A percentile compares a stretch with the other conserved stretches of the same genome.
phyloP scores from a whole-genome alignment of 2,888 invertebrate genomes.

The Aquatica leii region DNA sequence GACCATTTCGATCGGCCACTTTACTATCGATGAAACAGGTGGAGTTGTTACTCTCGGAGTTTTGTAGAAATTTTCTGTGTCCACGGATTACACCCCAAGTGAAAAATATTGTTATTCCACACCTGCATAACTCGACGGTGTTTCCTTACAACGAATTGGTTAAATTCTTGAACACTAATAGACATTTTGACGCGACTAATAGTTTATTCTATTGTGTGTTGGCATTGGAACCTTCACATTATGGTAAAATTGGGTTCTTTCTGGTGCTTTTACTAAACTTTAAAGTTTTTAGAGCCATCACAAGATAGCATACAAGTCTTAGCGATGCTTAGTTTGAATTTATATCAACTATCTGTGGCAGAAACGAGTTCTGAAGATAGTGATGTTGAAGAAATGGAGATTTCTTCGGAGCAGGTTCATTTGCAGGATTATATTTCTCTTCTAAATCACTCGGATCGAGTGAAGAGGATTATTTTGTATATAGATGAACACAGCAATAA shows the following conservation, averaged over 20 bases:
- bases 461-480: conserved; percentile 62
- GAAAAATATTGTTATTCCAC: conserved; percentile 75
- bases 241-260: conserved; percentile 65
- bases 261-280: too few relatives aligned
- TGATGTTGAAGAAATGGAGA: conserved; percentile 65
- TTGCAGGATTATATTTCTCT: conserved; percentile 55
- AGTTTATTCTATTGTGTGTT: conserved; percentile 74
- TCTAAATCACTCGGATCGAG: conserved; percentile 56
- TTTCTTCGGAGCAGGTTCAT: conserved; percentile 56
- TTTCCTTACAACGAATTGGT: conserved; percentile 64
- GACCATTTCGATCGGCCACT: conserved; percentile 70
- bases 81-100: conserved; percentile 73
- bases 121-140: conserved; percentile 63
- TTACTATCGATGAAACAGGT: conserved; percentile 17
- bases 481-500: conserved; percentile 59
- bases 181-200: conserved; percentile 61
- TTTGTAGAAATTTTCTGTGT: conserved; percentile 73
- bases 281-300: conserved; percentile 40
- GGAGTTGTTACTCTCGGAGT: conserved; percentile 61
- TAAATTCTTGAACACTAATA: conserved; percentile 53
- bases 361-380: conserved; percentile 67
- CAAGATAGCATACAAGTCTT: conserved; percentile 59
- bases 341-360: conserved; percentile 55
- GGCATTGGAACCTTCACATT: conserved; percentile 70
- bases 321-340: conserved; percentile 61